Evolutionary conservation across 2,113 vertebrate species (phyloP).

Genomic region (Terrapene triunguis): DNA sequence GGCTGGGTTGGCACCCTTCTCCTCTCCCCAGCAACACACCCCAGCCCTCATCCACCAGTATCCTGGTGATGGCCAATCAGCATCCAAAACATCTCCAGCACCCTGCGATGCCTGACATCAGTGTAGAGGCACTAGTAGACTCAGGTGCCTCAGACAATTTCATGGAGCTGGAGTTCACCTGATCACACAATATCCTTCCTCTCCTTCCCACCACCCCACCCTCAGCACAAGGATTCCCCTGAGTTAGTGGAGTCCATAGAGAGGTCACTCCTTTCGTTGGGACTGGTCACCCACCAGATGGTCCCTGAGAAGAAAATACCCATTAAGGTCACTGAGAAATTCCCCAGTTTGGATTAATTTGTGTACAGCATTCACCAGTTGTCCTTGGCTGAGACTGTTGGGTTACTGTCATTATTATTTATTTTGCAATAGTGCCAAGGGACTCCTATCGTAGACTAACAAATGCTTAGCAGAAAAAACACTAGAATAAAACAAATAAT

Average conservation of each 20-base stretch:
- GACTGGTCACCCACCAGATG: neutral
- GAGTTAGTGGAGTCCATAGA: neutral
- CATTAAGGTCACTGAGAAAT: neutral
- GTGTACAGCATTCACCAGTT: neutral
- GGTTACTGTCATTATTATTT: neutral
- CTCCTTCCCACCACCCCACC: neutral
- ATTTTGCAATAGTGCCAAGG: neutral
- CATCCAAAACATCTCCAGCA: neutral
- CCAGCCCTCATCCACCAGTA: neutral
- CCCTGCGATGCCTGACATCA: neutral
- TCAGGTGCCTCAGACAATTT: neutral
- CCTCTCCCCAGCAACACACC: neutral
- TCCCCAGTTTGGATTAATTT: neutral
- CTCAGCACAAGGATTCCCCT: neutral
- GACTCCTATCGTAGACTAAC: neutral
- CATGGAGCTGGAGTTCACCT: neutral
- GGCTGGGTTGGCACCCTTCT: neutral
- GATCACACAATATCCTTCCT: neutral
- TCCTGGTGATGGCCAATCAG: neutral
- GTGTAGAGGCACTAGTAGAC: neutral
- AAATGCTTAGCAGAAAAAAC: neutral
- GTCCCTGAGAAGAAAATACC: neutral
- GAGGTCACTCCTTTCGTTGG: neutral
- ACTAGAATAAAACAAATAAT: neutral
- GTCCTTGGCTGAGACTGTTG: neutral